Conservation (phyloP, 1,140 invertebrate species). For the Saccostrea cuccullata region DNA sequence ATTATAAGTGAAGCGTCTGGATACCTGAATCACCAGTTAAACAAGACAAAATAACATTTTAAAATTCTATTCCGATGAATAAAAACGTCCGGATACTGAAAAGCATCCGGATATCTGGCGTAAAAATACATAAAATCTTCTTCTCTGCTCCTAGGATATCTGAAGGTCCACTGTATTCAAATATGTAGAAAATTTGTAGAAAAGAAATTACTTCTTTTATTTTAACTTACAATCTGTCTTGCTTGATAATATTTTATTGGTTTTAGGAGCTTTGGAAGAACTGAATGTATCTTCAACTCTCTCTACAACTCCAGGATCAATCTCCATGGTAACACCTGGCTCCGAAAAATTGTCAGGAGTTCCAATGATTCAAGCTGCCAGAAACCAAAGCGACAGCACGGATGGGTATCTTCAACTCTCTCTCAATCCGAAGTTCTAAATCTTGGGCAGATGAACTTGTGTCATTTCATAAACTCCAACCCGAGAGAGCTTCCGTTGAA, state of each 20-base stretch:
- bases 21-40: no score
- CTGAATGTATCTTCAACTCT: background rate
- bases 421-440: slow-evolving; percentile 55
- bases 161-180: no score
- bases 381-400: slow-evolving; percentile 36
- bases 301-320: slow-evolving; percentile 1
- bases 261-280: slow-evolving; percentile 28
- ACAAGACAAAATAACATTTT: no score
- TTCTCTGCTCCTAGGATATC: no score
- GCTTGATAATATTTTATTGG: background rate
- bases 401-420: no score
- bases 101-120: no score
- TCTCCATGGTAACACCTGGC: slow-evolving; percentile 2
- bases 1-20: no score
- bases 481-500: slow-evolving; percentile 48
- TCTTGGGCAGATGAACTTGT: slow-evolving; percentile 62
- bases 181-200: no score
- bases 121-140: no score
- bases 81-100: no score
- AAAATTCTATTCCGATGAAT: no score
- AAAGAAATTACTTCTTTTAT: background rate
- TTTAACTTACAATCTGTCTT: background rate
- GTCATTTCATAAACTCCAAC: slow-evolving; percentile 42
- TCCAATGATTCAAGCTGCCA: background rate
- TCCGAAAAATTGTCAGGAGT: slow-evolving; percentile 46